Evolutionary conservation across 2,113 vertebrate genomes (phyloP).

Genomic region (Thamnaconus septentrionalis): DNA sequence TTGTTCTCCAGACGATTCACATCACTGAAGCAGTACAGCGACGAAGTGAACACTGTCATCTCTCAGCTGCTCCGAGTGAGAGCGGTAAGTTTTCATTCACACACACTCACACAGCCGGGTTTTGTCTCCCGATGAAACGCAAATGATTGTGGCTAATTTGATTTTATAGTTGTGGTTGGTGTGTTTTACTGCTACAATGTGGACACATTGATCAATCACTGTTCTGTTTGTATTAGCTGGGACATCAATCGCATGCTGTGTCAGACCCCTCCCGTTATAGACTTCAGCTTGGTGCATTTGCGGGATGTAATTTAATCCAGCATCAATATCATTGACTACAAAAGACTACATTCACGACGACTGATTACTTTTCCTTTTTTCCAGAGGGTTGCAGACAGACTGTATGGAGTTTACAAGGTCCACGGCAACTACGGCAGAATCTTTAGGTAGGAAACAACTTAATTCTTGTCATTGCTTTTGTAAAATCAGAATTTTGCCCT

Average conservation of each 20-base stretch:
- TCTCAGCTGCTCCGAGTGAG: constrained; percentile 90
- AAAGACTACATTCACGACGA: background rate
- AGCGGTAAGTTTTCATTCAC: constrained; percentile 81
- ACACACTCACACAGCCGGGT: background rate
- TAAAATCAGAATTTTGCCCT: background rate
- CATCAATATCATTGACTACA: too few relatives aligned
- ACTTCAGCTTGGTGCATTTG: too few relatives aligned
- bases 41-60: constrained; percentile 87
- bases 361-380: constrained; percentile 31
- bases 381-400: constrained; percentile 89
- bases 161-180: too few relatives aligned
- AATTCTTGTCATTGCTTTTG: background rate
- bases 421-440: constrained; percentile 94
- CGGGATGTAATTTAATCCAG: too few relatives aligned
- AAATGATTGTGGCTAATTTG: too few relatives aligned
- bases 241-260: too few relatives aligned
- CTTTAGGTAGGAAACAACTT: constrained; percentile 81
- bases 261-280: too few relatives aligned
- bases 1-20: constrained; percentile 84
- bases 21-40: constrained; percentile 90
- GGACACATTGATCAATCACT: too few relatives aligned
- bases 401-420: constrained; percentile 95
- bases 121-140: too few relatives aligned
- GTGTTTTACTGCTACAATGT: too few relatives aligned
- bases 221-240: too few relatives aligned